A percentile compares a stretch with the other conserved stretches of the same genome.
These are phyloP conservation scores for Agelas oroides DNA, from an alignment of 37 sponge, comb jelly and placozoan species.

Conservation along the genomic window DNA sequence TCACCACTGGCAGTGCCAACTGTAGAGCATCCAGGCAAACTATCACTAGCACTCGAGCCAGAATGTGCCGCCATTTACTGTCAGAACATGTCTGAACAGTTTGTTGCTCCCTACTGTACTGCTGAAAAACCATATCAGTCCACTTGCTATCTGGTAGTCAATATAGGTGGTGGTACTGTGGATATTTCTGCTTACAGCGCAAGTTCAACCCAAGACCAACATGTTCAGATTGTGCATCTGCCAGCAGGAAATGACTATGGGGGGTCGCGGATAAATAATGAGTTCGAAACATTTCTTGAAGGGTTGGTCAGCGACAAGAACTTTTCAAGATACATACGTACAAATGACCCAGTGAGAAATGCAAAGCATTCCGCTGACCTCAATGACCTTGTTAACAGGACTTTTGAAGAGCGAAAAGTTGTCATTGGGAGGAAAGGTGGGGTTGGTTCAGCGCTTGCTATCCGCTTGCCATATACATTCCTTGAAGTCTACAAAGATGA, in stretches of 20 bases:
- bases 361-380: conserved; percentile 10
- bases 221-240: conserved; percentile 9
- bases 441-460: neutral
- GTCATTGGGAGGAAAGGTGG: conserved; percentile 14
- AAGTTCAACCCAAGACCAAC: neutral
- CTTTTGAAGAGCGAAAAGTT: conserved; percentile 39
- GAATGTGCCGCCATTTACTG: conserved; percentile 54
- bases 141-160: conserved; percentile 28
- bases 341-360: neutral
- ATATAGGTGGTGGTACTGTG: conserved; percentile 55
- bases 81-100: neutral
- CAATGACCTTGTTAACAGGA: conserved; percentile 9
- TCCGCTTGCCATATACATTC: neutral
- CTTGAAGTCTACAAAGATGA: neutral
- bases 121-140: neutral
- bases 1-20: too few species aligned
- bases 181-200: conserved; percentile 22
- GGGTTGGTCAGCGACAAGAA: conserved; percentile 5
- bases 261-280: conserved; percentile 22
- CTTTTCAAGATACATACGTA: conserved; percentile 1
- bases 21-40: conserved; percentile 21
- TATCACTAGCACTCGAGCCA: conserved; percentile 52
- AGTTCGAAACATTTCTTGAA: conserved; percentile 14
- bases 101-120: neutral
- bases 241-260: conserved; percentile 47